A percentile compares a stretch with the other conserved stretches of the same genome.
These are phyloP conservation scores for Lampropteryx suffumata DNA, from an alignment of 2,888 invertebrate genomes.

Conservation along the genomic window DNA sequence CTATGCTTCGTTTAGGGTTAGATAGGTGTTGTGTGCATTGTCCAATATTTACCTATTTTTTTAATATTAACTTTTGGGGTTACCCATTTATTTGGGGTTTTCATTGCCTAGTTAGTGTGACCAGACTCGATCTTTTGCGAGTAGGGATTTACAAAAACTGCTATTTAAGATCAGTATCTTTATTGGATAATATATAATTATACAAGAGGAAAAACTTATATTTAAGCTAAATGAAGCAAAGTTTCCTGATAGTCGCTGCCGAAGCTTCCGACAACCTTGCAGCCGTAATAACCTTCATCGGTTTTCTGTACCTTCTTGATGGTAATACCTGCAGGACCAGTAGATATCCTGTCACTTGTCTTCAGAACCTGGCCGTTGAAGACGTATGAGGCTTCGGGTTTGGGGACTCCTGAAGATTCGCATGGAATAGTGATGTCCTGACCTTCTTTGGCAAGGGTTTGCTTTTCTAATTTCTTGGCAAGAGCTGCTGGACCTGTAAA, in stretches of 20 bases:
- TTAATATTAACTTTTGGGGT: too few relatives aligned
- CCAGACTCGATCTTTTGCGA: too few relatives aligned
- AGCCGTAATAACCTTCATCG: slow-evolving; percentile 66
- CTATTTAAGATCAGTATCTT: too few relatives aligned
- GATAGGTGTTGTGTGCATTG: too few relatives aligned
- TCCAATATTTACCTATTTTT: too few relatives aligned
- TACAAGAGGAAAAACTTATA: too few relatives aligned
- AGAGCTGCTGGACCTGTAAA: slow-evolving; percentile 56
- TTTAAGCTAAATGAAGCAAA: slow-evolving; percentile 14
- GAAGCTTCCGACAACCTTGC: slow-evolving; percentile 34
- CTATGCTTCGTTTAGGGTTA: too few relatives aligned
- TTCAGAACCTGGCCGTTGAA: slow-evolving; percentile 52
- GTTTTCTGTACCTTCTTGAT: slow-evolving; percentile 50
- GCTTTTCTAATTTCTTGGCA: slow-evolving; percentile 42
- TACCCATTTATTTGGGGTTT: too few relatives aligned
- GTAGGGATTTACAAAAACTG: too few relatives aligned
- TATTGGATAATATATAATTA: too few relatives aligned
- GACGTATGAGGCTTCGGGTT: slow-evolving; percentile 50
- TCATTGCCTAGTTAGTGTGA: too few relatives aligned
- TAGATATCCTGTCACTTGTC: slow-evolving; percentile 32
- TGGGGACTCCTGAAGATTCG: slow-evolving; percentile 48
- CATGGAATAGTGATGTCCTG: slow-evolving; percentile 59
- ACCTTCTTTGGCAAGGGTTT: slow-evolving; percentile 43
- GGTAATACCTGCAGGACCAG: slow-evolving; percentile 46
- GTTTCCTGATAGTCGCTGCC: slow-evolving; percentile 15